These are phyloP conservation scores for Pristionchus fissidentatus DNA, from an alignment of 2,888 invertebrate species.

Conservation along the genomic window DNA sequence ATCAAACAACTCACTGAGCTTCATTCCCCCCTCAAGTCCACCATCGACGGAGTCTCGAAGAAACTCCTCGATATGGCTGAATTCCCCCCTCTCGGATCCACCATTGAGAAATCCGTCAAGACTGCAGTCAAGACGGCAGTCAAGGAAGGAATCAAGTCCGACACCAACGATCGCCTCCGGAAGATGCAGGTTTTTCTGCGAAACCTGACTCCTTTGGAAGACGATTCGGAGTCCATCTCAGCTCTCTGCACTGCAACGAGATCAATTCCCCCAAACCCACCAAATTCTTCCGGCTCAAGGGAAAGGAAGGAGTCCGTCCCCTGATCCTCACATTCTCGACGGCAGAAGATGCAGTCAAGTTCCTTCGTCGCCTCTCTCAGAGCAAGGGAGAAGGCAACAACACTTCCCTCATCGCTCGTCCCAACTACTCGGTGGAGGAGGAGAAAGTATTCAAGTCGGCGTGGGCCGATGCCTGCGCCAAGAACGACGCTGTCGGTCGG, in stretches of 20 bases:
- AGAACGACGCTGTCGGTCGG: neutral
- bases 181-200: neutral
- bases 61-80: neutral
- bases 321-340: neutral
- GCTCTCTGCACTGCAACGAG: neutral
- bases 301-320: neutral
- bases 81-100: neutral
- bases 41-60: neutral
- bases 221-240: neutral
- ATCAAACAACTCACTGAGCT: neutral
- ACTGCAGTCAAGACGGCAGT: neutral
- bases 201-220: neutral
- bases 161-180: neutral
- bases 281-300: neutral
- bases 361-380: neutral
- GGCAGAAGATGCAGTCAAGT: neutral
- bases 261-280: neutral
- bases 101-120: conserved; percentile 1
- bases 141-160: neutral
- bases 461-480: neutral
- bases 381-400: neutral
- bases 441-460: neutral
- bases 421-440: conserved; percentile 2
- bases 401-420: neutral
- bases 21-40: neutral